A percentile compares a stretch with the other conserved stretches of the same genome.
Evolutionary conservation across 2,888 invertebrate genomes (phyloP).

Genomic region (Eupithecia insigniata): DNA sequence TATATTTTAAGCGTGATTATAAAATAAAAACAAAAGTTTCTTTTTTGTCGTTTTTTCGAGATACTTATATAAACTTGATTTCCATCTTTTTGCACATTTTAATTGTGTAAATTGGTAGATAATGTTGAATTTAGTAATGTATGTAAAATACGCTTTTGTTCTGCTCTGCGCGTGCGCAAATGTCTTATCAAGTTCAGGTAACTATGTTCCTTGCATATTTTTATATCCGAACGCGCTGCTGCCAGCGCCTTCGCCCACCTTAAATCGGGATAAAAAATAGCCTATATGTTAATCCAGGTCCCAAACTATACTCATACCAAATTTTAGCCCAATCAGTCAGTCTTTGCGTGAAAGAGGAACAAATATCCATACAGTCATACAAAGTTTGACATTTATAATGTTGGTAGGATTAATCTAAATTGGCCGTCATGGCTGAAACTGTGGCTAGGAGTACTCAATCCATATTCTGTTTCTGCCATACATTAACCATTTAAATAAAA

Average conservation of each 20-base stretch:
- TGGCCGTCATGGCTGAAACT: not conserved
- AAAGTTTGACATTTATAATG: not conserved
- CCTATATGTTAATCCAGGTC: too few species aligned
- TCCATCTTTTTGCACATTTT: not conserved
- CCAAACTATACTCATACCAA: too few species aligned
- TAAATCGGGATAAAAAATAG: too few species aligned
- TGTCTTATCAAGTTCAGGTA: slow-evolving; percentile 40
- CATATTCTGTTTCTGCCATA: not conserved
- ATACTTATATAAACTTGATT: not conserved
- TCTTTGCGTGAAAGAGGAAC: too few species aligned
- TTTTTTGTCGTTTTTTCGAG: not conserved
- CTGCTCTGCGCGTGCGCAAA: slow-evolving; percentile 23
- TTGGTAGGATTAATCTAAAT: not conserved
- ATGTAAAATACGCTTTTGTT: not conserved
- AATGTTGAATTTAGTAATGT: slow-evolving; percentile 14
- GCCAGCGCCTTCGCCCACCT: too few species aligned
- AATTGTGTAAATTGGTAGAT: not conserved
- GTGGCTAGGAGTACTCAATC: not conserved
- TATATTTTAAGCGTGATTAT: not conserved
- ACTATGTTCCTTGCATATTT: slow-evolving; percentile 14
- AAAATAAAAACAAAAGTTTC: not conserved
- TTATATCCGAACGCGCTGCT: too few species aligned
- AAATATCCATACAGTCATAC: too few species aligned
- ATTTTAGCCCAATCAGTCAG: too few species aligned
- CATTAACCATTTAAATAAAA: too few species aligned